A percentile compares a stretch with the other conserved stretches of the same genome.
Evolutionary conservation across 2,888 invertebrate species (phyloP).

Genomic region (Caenorhabditis afra): DNA sequence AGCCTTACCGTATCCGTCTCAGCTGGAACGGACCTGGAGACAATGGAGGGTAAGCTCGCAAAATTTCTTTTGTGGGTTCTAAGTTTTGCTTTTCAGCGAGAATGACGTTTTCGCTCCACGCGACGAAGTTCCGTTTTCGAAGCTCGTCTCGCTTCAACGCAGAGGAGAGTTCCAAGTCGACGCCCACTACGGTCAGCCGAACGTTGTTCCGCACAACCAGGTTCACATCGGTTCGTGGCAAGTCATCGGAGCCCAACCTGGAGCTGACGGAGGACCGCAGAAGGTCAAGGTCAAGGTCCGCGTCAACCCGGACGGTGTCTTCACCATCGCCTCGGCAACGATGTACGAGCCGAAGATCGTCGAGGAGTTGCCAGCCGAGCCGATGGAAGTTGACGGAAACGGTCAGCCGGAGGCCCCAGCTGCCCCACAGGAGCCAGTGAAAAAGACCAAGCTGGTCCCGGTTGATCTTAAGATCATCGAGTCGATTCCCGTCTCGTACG

Average conservation of each 20-base stretch:
- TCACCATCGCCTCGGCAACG: constrained; percentile 90
- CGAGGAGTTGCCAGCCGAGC: constrained; percentile 67
- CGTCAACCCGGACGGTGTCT: constrained; percentile 93
- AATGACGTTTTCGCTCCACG: constrained; percentile 82
- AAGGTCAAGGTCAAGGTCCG: constrained; percentile 91
- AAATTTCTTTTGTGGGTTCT: neutral
- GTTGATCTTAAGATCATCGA: constrained; percentile 90
- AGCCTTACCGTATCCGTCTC: constrained; percentile 87
- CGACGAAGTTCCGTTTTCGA: constrained; percentile 92
- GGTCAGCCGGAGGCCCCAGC: constrained; percentile 70
- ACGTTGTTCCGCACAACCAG: constrained; percentile 86
- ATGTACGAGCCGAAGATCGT: constrained; percentile 82
- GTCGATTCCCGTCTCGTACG: constrained; percentile 86
- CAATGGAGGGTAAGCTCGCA: constrained; percentile 84
- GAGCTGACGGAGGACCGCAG: constrained; percentile 91
- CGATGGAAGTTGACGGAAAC: constrained; percentile 68
- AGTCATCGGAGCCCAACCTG: constrained; percentile 86
- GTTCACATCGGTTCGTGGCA: constrained; percentile 81
- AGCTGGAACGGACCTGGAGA: constrained; percentile 82
- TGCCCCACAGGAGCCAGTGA: constrained; percentile 80
- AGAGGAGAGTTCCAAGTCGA: constrained; percentile 91
- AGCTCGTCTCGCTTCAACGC: constrained; percentile 93
- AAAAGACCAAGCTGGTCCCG: constrained; percentile 89
- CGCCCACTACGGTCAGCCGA: constrained; percentile 87
- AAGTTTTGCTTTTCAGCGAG: constrained; percentile 18